A percentile compares a stretch with the other conserved stretches of the same genome.
Evolutionary conservation across 2,113 vertebrate species (phyloP).

Genomic region (Scatophagus argus): DNA sequence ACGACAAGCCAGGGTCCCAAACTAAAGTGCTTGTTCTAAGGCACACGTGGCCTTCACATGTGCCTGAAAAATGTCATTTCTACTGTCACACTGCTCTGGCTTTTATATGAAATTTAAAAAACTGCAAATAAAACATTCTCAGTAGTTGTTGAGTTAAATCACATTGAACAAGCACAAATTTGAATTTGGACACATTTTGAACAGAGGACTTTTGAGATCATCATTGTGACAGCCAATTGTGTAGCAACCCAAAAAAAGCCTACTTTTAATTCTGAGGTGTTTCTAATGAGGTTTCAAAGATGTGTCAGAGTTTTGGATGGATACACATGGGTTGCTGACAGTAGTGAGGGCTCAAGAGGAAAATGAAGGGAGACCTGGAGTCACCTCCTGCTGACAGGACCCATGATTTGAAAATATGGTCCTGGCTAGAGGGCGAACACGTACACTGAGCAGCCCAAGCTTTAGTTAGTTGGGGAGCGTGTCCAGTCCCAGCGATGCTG

Average conservation of each 20-base stretch:
- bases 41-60: not conserved
- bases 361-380: conserved; percentile 16
- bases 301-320: conserved; percentile 8
- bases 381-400: not conserved
- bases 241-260: not conserved
- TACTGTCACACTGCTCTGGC: not conserved
- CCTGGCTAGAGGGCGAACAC: not conserved
- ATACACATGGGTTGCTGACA: not conserved
- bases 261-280: not conserved
- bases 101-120: conserved; percentile 12
- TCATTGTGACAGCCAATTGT: not conserved
- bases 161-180: not conserved
- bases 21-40: conserved; percentile 16
- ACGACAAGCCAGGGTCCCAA: not conserved
- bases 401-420: not conserved
- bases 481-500: conserved; percentile 95
- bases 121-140: not conserved
- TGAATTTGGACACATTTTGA: conserved; percentile 11
- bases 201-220: not conserved
- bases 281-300: not conserved
- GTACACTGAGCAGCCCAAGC: not conserved
- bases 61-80: not conserved
- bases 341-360: conserved; percentile 7
- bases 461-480: conserved; percentile 96
- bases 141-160: not conserved